phyloP scores from a whole-genome alignment of 2,797 vertebrate species.

The Cossypha niveicapilla region DNA sequence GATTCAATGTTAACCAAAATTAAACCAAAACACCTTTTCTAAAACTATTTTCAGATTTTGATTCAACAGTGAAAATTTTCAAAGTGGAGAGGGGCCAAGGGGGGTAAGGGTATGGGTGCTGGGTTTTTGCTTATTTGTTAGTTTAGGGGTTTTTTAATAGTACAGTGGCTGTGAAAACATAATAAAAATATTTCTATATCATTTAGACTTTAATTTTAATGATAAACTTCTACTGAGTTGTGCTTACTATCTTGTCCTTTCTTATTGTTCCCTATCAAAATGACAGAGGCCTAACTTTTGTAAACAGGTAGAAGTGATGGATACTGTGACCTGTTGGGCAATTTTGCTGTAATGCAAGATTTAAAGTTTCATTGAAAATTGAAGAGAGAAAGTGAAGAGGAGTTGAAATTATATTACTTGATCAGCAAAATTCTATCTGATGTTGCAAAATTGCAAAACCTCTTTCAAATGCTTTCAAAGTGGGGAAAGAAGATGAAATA shows the following conservation, averaged over 20 bases:
- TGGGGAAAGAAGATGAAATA: neutral
- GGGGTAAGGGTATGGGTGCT: rapidly evolving
- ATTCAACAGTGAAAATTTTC: neutral
- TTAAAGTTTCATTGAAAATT: neutral
- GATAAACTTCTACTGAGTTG: neutral
- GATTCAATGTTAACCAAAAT: neutral
- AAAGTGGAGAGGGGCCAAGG: neutral
- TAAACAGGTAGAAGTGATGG: neutral
- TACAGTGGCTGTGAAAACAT: neutral
- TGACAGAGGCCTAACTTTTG: neutral
- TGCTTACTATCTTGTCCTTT: neutral
- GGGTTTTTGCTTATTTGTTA: neutral
- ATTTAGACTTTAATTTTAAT: neutral
- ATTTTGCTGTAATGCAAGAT: neutral
- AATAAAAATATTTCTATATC: neutral
- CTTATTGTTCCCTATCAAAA: neutral
- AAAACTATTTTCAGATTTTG: neutral
- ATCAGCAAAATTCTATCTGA: neutral
- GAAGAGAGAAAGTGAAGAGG: neutral
- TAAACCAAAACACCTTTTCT: neutral
- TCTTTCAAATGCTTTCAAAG: neutral
- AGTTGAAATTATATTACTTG: neutral
- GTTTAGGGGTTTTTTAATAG: rapidly evolving
- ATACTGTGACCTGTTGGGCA: neutral
- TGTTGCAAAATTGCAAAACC: neutral